Evolutionary conservation across 2,888 invertebrate species (phyloP).

Genomic region (Acronicta psi): DNA sequence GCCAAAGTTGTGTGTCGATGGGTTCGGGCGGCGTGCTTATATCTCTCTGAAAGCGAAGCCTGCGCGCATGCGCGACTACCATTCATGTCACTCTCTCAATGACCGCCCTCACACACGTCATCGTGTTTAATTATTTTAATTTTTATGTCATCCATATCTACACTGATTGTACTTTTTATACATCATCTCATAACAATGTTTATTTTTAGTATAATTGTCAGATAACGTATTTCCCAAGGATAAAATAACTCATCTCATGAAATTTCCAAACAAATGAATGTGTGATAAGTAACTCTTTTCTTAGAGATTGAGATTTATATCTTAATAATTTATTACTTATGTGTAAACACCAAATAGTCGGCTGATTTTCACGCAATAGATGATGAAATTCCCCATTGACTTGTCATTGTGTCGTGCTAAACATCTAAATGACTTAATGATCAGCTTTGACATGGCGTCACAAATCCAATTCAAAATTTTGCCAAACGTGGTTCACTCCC

Average conservation of each 20-base stretch:
- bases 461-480: too few relatives aligned
- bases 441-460: too few relatives aligned
- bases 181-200: slow-evolving; percentile 14
- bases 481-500: too few relatives aligned
- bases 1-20: slow-evolving; percentile 84
- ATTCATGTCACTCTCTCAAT: slow-evolving; percentile 85
- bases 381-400: too few relatives aligned
- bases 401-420: too few relatives aligned
- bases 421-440: too few relatives aligned
- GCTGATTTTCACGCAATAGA: neutral
- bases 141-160: slow-evolving; percentile 27
- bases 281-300: slow-evolving; percentile 1
- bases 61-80: slow-evolving; percentile 78
- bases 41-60: slow-evolving; percentile 72
- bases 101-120: slow-evolving; percentile 81
- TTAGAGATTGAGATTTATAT: neutral
- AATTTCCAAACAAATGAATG: slow-evolving; percentile 6
- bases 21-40: slow-evolving; percentile 81
- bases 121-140: slow-evolving; percentile 57
- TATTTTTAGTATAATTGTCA: slow-evolving; percentile 7
- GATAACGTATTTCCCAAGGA: slow-evolving; percentile 5
- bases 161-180: slow-evolving; percentile 18
- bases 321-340: too few relatives aligned
- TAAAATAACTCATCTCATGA: neutral
- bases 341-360: neutral